Base-by-base conservation (phyloP, 1,140 invertebrate species). In the Hypsibius dujardini region DNA sequence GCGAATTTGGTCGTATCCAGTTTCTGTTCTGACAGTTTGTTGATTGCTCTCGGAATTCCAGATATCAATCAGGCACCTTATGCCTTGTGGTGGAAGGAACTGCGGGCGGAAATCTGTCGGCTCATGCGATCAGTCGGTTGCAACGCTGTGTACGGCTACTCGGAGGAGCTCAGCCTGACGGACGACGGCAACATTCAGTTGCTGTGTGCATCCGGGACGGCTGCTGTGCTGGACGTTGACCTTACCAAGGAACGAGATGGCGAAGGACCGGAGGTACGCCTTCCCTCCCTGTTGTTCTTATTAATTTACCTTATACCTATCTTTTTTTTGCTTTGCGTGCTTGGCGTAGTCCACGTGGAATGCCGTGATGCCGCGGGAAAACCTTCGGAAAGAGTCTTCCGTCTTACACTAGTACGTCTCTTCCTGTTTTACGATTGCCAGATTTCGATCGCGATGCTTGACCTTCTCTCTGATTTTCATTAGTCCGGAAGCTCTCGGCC, bases 31-130 rank as follows among this genome's bases (percentile, higher is more conserved):
- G n/a, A n/a, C n/a, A n/a, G n/a, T n/a, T n/a, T n/a, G n/a, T n/a
- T n/a, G n/a, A n/a, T n/a, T n/a, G n/a, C n/a, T n/a, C n/a, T n/a
- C n/a, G n/a, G n/a, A n/a, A n/a, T n/a, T 56, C 7, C 50, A 56
- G 50, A 56, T 56, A 56, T 56, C 50, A 56, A 56, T 56, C 50
- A 56, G n/a, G 50, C 50, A 7, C 50, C 50, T 7, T 56, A 56
- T n/a, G 50, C 50, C 50, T n/a, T 56, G 7, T 56, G 50, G 50
- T 56, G 50, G 50, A 56, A 56, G n/a, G 50, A 56, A 56, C 7
- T 56, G 50, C 50, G 50, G 50, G 7, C 50, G 50, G 50, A 56
- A 56, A n/a, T 56, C n/a, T 56, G 7, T n/a, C 50, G 50, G 50
- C n/a, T 56, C 7, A 56, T 56, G 50, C 7, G n/a, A 56, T 7